Base-by-base conservation (phyloP, 2,797 vertebrate species). In the Steatocranus sp. region DNA sequence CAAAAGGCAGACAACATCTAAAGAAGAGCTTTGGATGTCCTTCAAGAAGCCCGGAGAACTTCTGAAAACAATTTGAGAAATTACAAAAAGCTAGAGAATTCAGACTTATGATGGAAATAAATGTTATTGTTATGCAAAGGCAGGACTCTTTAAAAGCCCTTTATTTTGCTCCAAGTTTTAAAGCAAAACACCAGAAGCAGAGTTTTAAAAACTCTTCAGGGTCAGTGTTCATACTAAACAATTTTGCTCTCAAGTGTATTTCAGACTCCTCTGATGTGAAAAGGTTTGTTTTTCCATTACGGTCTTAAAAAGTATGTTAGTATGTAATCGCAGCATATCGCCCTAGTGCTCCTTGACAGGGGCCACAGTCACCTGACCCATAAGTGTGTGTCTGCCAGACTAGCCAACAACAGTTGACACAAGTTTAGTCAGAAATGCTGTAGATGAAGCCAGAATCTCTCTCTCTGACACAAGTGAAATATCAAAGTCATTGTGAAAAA, bases 221-320 rank as follows among this genome's bases (percentile, higher is more conserved):
- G 38, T 83, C 79, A 80, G 38, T 46, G 56, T 82, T 86, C n/a
- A 75, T 27, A 54, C 56, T 50, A 58, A 87, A 85, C 78, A 80
- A 68, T 63, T 54, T 56, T 38, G 32, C 56, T n/a, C 36, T 30
- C 9, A 50, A 78, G 18, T 63, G 2, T 75, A 53, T 82, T 75
- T 80, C 77, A 74, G 10, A 30, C 43, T 75, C 14, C 54, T 77
- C 46, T 53, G 27, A 56, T 49, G 30, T 50, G 56, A 74, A 56
- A 56, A 63, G 18, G 14, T 84, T 87, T 89, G 73, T 81, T 90
- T 85, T 82, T 75, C 58, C 66, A 80, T 27, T 77, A 43, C 61
- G 9, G 27, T 81, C 51, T 46, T 77, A 61, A 84, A 78, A 78
- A 68, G 36, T 25, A 10, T 49, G 41, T 82, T 84, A 78, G 56